Evolutionary conservation across 1,140 invertebrate genomes (phyloP).

Genomic region (Leptinotarsa lineolata): DNA sequence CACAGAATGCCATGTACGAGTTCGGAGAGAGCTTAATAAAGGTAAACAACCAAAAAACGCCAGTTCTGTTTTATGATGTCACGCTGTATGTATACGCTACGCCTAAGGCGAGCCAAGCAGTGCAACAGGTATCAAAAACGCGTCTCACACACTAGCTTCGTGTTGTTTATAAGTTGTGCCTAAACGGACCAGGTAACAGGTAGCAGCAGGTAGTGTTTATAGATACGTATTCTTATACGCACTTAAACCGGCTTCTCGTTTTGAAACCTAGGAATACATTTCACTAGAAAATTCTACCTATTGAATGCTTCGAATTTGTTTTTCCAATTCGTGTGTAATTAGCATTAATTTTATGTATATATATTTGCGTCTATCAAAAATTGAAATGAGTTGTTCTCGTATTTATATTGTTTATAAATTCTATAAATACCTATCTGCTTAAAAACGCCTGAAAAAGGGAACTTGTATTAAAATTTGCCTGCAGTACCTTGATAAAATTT

Average conservation of each 20-base stretch:
- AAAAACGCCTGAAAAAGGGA: no score
- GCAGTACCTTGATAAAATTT: no score
- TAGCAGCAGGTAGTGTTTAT: neutral
- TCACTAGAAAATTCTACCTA: neutral
- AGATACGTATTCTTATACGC: neutral
- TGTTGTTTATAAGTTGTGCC: conserved; percentile 2
- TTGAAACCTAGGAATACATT: neutral
- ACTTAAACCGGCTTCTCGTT: neutral
- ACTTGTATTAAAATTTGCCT: no score
- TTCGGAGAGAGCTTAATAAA: conserved; percentile 54
- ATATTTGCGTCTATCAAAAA: no score
- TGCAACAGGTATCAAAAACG: neutral
- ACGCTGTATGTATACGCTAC: neutral
- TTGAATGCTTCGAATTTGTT: neutral
- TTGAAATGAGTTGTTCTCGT: no score
- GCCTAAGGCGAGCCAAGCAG: neutral
- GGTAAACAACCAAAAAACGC: conserved; percentile 39
- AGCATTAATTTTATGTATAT: no score
- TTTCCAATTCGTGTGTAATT: neutral
- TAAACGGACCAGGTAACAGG: neutral
- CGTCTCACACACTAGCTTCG: neutral
- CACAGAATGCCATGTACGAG: conserved; percentile 53
- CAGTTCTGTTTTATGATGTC: neutral
- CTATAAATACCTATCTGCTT: no score
- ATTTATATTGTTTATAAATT: no score